Evolutionary conservation across 1,140 invertebrate genomes (phyloP).

Genomic region (Eueides isabella): DNA sequence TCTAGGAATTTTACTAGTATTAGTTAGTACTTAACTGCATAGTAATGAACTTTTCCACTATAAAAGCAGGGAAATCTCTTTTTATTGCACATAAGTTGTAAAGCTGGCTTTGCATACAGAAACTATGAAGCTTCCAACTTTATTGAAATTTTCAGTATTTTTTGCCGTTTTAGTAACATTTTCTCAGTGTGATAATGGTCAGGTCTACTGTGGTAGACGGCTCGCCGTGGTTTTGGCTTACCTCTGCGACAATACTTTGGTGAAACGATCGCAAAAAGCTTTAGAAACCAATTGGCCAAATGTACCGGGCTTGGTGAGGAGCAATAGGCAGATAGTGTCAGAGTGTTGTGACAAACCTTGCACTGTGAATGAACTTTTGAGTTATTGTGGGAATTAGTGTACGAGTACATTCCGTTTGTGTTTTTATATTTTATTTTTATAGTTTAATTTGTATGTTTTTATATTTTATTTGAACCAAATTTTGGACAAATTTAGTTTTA

Average conservation of each 20-base stretch:
- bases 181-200: conserved; percentile 18
- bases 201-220: conserved; percentile 35
- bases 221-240: conserved; percentile 27
- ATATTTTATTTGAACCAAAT: neutral
- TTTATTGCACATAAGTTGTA: conserved; percentile 20
- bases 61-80: conserved; percentile 17
- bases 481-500: neutral
- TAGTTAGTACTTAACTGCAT: conserved; percentile 26
- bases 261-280: conserved; percentile 23
- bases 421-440: neutral
- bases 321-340: conserved; percentile 3
- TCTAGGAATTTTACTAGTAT: conserved; percentile 28
- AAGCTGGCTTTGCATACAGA: conserved; percentile 4
- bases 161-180: neutral
- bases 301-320: neutral
- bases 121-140: conserved; percentile 25
- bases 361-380: neutral
- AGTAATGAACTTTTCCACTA: conserved; percentile 24
- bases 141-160: conserved; percentile 12
- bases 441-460: too few relatives aligned
- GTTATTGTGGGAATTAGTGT: neutral
- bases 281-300: neutral
- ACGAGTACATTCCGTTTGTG: neutral
- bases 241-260: conserved; percentile 29
- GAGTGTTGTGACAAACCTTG: neutral